Evolutionary conservation across 2,797 vertebrate genomes (phyloP), one percentile per base, ranked within the genome.

Genomic region (Eutrigla gurnardus): DNA sequence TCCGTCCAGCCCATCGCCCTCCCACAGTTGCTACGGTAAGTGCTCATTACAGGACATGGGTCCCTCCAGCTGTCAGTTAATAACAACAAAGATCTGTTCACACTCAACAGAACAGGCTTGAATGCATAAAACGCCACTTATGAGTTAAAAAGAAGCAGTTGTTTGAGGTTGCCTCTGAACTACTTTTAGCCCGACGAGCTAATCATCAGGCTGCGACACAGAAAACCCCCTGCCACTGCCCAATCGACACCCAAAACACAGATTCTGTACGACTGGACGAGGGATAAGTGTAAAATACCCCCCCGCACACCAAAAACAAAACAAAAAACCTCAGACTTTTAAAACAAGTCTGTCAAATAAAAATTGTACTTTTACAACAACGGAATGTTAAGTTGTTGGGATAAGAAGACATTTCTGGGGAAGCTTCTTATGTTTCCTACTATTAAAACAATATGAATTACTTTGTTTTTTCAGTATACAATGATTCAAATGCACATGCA

Each of bases 341-440:
- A 98, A 97, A 98, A 99, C 97, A 98, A 98, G 97, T 98, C 97
- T 90, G 96, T 96, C 96, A 96, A 95, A 95, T 94, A 95, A 96
- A 95, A 49, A 76, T 64, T 93, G 93, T 90, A 95, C 86, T 88
- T 89, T 91, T 91, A 93, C 92, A 95, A 95, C 93, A 95, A 97
- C 88, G 95, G 96, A 98, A 98, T 96, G 96, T 95, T 90, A 93
- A 91, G 91, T 94, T 94, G 91, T 93, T 91, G 91, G 91, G 90
- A 88, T 92, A 82, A 94, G 83, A 94, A 92, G 86, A 96, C 88
- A 78, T 84, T 74, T 84, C 18, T 46, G 73, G 80, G 84, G 64
- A 76, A 76, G 65, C 65, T 70, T 76, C 65, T 86, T 57, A 15
- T 55, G 43, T 83, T 83, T 93, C 94, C 90, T 89, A 92, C 93